Conservation (phyloP, 1,140 invertebrate genomes). For the Zophobas atratus region DNA sequence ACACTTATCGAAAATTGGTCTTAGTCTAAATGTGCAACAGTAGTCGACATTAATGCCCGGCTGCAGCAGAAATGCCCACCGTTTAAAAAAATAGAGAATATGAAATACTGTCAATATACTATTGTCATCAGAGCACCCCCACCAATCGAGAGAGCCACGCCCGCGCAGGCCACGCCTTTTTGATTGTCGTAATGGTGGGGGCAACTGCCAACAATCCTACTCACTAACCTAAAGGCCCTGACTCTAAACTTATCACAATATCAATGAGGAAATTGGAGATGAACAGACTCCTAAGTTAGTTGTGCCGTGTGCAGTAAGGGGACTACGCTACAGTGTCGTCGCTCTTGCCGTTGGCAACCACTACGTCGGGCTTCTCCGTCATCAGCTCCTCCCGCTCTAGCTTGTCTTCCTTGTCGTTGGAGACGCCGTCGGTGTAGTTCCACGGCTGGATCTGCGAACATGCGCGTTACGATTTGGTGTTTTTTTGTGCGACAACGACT, state of each 20-base stretch:
- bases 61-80: background rate
- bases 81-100: slow-evolving; percentile 19
- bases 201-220: background rate
- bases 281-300: slow-evolving; percentile 23
- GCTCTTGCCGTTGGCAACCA: slow-evolving; percentile 1
- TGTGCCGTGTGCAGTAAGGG: slow-evolving; percentile 21
- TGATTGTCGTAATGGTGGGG: slow-evolving; percentile 25
- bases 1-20: slow-evolving; percentile 31
- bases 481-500: slow-evolving; percentile 29
- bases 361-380: slow-evolving; percentile 48
- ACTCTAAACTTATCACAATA: slow-evolving; percentile 42
- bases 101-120: slow-evolving; percentile 18
- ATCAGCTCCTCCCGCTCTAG: slow-evolving; percentile 59
- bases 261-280: slow-evolving; percentile 36
- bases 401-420: slow-evolving; percentile 43
- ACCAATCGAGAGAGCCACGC: background rate
- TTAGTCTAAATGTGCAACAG: slow-evolving; percentile 11
- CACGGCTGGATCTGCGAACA: slow-evolving; percentile 60
- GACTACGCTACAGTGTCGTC: slow-evolving; percentile 30
- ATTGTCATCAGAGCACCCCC: slow-evolving; percentile 7
- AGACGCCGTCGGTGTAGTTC: slow-evolving; percentile 57
- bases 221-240: slow-evolving; percentile 22
- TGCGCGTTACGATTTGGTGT: background rate
- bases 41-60: slow-evolving; percentile 18
- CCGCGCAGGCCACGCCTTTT: background rate